These are phyloP conservation scores for Drosophila obscura DNA, from an alignment of 1,140 invertebrate genomes.

Conservation along the genomic window DNA sequence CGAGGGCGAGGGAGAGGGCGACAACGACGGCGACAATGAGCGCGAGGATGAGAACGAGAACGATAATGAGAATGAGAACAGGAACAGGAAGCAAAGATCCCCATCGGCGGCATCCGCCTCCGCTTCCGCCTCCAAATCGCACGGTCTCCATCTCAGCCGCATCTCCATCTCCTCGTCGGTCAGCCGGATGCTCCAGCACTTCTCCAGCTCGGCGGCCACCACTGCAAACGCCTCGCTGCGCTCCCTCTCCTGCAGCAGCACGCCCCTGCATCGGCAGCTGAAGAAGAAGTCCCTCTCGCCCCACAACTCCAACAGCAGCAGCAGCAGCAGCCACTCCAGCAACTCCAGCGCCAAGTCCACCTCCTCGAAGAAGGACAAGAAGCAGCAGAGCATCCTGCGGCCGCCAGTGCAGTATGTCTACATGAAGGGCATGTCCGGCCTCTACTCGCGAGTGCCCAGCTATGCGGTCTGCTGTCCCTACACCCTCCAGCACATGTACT, in stretches of 20 bases:
- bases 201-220: conserved; percentile 77
- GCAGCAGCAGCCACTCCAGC: conserved; percentile 44
- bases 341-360: conserved; percentile 31
- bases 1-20: conserved; percentile 32
- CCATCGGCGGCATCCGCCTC: conserved; percentile 47
- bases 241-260: conserved; percentile 86
- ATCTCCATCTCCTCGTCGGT: conserved; percentile 85
- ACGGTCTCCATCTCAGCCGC: conserved; percentile 72
- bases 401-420: conserved; percentile 79
- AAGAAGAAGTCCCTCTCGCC: conserved; percentile 57
- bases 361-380: conserved; percentile 70
- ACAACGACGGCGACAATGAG: conserved; percentile 39
- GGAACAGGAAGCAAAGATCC: conserved; percentile 44
- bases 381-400: conserved; percentile 83
- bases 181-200: conserved; percentile 87
- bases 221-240: conserved; percentile 84
- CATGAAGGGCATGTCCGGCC: conserved; percentile 83
- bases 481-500: conserved; percentile 73
- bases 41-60: conserved; percentile 43
- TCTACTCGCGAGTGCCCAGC: conserved; percentile 78
- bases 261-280: conserved; percentile 79
- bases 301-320: conserved; percentile 48
- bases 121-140: conserved; percentile 5
- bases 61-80: conserved; percentile 40
- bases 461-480: conserved; percentile 80